phyloP scores from a whole-genome alignment of 2,113 vertebrate genomes.

The Bos javanicus region DNA sequence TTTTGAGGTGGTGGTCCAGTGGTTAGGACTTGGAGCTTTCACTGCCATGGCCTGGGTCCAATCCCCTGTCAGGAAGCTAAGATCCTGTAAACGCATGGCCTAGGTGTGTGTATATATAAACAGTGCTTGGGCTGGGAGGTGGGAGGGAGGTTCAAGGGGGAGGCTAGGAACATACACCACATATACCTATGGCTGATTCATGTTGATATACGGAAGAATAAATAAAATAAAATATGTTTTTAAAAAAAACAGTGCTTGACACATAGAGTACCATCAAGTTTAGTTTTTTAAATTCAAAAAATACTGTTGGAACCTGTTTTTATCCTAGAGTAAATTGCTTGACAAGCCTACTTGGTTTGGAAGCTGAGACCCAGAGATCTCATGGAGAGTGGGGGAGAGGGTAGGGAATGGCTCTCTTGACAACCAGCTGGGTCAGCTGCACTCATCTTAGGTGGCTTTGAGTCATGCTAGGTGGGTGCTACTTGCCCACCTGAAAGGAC shows the following conservation, averaged over 20 bases:
- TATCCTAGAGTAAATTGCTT: not conserved
- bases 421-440: not conserved
- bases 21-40: fast-evolving
- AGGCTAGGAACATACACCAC: not conserved
- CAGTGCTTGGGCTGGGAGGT: not conserved
- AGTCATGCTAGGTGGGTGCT: not conserved
- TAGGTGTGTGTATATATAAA: not conserved
- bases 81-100: not conserved
- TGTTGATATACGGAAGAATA: not conserved
- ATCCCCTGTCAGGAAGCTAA: not conserved
- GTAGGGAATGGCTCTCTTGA: not conserved
- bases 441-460: not conserved
- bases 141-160: not conserved
- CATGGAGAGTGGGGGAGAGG: not conserved
- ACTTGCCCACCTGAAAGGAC: not conserved
- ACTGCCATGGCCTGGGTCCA: not conserved
- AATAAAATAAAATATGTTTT: not conserved
- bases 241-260: not conserved
- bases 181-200: not conserved
- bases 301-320: not conserved
- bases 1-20: not conserved
- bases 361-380: not conserved
- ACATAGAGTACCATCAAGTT: not conserved
- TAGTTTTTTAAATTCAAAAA: not conserved
- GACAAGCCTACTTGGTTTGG: not conserved